Conservation (phyloP, 2,797 vertebrate genomes). For the Tenualosa thibaudeaui region DNA sequence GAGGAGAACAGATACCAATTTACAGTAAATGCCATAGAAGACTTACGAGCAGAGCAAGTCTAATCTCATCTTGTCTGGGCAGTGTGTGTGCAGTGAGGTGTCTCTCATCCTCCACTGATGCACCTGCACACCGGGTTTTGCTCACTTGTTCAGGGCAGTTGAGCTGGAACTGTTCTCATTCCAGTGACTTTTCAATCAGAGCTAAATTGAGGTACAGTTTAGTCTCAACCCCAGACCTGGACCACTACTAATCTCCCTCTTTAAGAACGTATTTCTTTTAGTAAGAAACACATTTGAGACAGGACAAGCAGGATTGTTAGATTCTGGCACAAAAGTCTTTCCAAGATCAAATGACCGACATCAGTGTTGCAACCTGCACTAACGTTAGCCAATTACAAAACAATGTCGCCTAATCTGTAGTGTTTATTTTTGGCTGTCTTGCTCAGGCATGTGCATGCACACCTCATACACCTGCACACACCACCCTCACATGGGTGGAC, state of each 20-base stretch:
- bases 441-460: not conserved
- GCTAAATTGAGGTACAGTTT: not conserved
- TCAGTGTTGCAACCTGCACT: not conserved
- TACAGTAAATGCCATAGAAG: slow-evolving; percentile 3
- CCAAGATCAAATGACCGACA: not conserved
- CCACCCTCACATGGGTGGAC: not conserved
- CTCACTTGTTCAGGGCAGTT: not conserved
- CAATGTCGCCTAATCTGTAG: not conserved
- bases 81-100: not conserved
- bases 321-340: not conserved
- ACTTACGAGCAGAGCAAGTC: slow-evolving; percentile 3
- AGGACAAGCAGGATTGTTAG: not conserved
- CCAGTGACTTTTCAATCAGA: not conserved
- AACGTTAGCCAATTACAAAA: not conserved
- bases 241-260: not conserved
- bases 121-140: not conserved
- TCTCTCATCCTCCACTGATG: not conserved
- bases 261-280: not conserved
- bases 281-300: not conserved
- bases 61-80: not conserved
- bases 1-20: not conserved
- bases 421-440: not conserved
- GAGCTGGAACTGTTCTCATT: not conserved
- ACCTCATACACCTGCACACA: not conserved
- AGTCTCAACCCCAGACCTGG: not conserved